Evolutionary conservation across 1,140 invertebrate species (phyloP), one percentile per base, ranked within the genome.

Genomic region (Octopus sinensis): DNA sequence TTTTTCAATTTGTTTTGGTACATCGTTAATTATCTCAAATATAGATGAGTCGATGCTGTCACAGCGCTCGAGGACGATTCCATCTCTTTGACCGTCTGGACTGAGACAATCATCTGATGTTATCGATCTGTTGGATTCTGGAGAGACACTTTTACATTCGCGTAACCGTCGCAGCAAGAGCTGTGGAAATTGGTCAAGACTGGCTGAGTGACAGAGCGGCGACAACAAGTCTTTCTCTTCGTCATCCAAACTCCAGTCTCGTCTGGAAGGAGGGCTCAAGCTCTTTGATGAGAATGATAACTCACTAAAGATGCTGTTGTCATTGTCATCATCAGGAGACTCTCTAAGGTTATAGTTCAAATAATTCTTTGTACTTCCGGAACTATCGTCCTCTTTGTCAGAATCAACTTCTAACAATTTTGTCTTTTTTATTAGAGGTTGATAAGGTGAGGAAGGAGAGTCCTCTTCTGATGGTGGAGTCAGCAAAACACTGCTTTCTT

Each of bases 401-500:
- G 4, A 80, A 82, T 71, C 81, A 62, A 10, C 82, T 71, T 80
- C 62, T 23, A 71, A 0, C 10, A 17, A 30, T 79, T 76, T 54
- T 53, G 54, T 53, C 17, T 82, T 52, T 73, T 54, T 56, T 56
- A 56, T 10, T 53, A 73, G 6, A 76, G 53, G 53, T 62, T 10
- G 54, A 54, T 80, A 53, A 53, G 78, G 76, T 43, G 77, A 73
- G 62, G 81, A 56, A 5, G 77, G 56, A n/a, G 81, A 79, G n/a
- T 87, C 86, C 7, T 87, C 85, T 10, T 85, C 85, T 62, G 85
- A 86, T 4, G 86, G 85, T 4, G 85, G 85, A 9, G 86, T 86
- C 75, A 87, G 53, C 30, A 87, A 78, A 52, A 85, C 83, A 81
- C 83, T 85, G 68, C 84, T 84, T 7, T 54, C 54, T n/a, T 81